Conservation (phyloP, 2,113 vertebrate genomes). For the Hypocryptadius cinnamomeus region DNA sequence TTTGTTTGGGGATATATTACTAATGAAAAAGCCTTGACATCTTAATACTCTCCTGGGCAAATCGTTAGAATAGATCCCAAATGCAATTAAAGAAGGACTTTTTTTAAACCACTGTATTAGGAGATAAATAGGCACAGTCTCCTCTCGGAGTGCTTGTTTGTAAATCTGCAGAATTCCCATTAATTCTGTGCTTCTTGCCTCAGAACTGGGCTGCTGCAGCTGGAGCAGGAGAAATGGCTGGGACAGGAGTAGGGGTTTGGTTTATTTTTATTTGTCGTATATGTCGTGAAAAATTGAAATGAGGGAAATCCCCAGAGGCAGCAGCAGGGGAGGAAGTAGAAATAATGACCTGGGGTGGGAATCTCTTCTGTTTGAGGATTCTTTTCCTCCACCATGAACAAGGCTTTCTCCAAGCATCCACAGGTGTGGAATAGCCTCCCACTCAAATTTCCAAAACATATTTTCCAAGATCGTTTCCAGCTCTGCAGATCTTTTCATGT, state of each 20-base stretch:
- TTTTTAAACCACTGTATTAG: conserved; percentile 37
- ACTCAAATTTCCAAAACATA: background rate
- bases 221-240: background rate
- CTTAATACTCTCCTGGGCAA: conserved; percentile 58
- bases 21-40: conserved; percentile 49
- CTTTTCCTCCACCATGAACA: background rate
- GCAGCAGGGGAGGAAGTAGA: background rate
- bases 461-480: background rate
- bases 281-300: background rate
- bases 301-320: background rate
- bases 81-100: conserved; percentile 55
- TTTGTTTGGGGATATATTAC: conserved; percentile 62
- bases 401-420: background rate
- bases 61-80: conserved; percentile 63
- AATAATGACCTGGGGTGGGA: background rate
- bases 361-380: background rate
- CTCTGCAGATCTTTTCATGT: background rate
- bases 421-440: background rate
- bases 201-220: background rate
- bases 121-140: conserved; percentile 42
- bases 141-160: conserved; percentile 27
- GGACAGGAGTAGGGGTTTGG: background rate
- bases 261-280: background rate
- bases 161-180: conserved; percentile 32
- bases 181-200: background rate